A percentile compares a stretch with the other conserved stretches of the same genome.
Conservation (phyloP, 2,888 invertebrate species). For the Exephanes ischioxanthus region DNA sequence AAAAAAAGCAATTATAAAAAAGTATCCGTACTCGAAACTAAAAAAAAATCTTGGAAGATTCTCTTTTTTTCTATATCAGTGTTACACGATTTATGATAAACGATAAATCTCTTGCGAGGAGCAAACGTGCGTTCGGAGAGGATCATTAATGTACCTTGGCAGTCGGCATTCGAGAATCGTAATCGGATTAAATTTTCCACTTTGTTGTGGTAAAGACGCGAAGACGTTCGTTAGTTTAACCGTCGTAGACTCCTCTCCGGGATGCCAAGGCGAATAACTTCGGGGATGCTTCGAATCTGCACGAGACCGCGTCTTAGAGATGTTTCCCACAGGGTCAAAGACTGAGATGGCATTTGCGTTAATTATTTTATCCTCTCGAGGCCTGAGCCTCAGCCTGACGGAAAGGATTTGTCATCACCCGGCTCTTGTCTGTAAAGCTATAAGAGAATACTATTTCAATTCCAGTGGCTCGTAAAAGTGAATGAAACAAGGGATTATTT, state of each 20-base stretch:
- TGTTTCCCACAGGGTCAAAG: slow-evolving; percentile 49
- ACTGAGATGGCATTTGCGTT: slow-evolving; percentile 36
- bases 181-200: slow-evolving; percentile 77
- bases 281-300: slow-evolving; percentile 11
- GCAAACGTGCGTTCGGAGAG: neutral
- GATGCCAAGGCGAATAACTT: slow-evolving; percentile 40
- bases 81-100: neutral
- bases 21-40: too few species aligned
- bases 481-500: too few species aligned
- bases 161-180: slow-evolving; percentile 28
- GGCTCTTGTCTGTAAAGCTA: neutral
- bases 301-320: slow-evolving; percentile 50
- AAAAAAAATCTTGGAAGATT: neutral
- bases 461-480: neutral
- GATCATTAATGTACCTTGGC: neutral
- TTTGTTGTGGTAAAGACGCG: slow-evolving; percentile 78
- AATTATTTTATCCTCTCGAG: slow-evolving; percentile 38
- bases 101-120: neutral
- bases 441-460: neutral
- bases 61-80: too few species aligned
- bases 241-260: slow-evolving; percentile 67
- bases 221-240: slow-evolving; percentile 81
- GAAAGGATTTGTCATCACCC: neutral
- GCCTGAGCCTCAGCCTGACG: neutral
- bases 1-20: neutral